These are phyloP conservation scores for Conger conger DNA, from an alignment of 2,113 vertebrate species.

Conservation along the genomic window DNA sequence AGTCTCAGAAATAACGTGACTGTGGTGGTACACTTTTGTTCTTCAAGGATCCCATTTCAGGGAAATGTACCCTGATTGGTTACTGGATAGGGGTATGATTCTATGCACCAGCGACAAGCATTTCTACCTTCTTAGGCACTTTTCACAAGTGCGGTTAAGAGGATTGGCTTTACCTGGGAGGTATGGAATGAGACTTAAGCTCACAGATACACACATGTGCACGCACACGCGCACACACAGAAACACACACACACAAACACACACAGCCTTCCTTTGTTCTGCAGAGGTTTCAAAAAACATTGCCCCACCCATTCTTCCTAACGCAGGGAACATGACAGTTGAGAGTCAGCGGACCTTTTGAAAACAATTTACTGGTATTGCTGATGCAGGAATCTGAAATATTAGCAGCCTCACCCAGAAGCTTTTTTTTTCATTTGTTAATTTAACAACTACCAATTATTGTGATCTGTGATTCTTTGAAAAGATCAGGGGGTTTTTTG, in stretches of 20 bases:
- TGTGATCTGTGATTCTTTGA: not conserved
- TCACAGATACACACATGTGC: not conserved
- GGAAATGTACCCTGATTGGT: too few species aligned
- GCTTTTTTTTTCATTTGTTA: not conserved
- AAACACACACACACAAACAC: not conserved
- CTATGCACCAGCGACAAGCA: too few species aligned
- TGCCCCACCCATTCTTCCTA: not conserved
- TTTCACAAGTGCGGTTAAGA: too few species aligned
- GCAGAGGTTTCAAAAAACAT: not conserved
- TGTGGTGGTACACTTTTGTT: too few species aligned
- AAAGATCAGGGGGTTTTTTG: not conserved
- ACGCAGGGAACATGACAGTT: not conserved
- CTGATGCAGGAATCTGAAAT: not conserved
- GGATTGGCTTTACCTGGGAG: too few species aligned
- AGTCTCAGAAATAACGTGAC: too few species aligned
- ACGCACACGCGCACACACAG: not conserved
- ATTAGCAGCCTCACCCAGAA: not conserved
- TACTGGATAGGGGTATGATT: too few species aligned
- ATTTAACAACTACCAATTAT: slow-evolving; percentile 2
- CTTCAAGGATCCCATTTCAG: too few species aligned
- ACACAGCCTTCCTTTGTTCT: not conserved
- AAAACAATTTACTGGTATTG: not conserved
- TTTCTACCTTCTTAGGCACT: too few species aligned
- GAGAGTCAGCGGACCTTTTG: not conserved
- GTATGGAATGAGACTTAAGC: not conserved